phyloP scores from a whole-genome alignment of 35 echinoderm and acorn worm genomes.

The Apostichopus parvimensis region DNA sequence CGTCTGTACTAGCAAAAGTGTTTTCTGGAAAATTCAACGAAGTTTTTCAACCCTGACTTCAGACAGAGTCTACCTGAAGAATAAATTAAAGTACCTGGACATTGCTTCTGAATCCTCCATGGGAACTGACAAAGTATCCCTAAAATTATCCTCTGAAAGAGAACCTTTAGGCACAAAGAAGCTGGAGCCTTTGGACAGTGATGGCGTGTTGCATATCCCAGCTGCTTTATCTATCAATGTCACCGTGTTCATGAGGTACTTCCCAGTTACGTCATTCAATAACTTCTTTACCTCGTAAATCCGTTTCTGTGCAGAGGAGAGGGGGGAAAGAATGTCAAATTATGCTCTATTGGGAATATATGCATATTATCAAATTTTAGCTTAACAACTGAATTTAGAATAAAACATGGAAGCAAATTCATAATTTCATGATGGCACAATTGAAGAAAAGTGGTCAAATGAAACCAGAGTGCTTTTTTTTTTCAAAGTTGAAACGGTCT shows the following conservation, averaged over 20 bases:
- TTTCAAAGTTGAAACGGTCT: no score
- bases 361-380: no score
- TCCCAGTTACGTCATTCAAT: constrained; percentile 23
- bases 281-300: constrained; percentile 29
- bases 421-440: no score
- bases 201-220: constrained; percentile 29
- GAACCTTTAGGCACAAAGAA: constrained; percentile 21
- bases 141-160: constrained; percentile 3
- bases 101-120: neutral
- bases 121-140: constrained; percentile 15
- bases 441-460: no score
- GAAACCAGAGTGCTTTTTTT: no score
- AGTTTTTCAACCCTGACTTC: no score
- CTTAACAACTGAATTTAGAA: no score
- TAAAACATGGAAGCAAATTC: no score
- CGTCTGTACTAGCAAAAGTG: no score
- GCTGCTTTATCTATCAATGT: constrained; percentile 39
- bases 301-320: neutral
- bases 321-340: neutral
- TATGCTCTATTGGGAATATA: no score
- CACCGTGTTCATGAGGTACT: constrained; percentile 38
- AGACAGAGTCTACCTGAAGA: no score
- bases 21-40: no score
- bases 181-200: constrained; percentile 27
- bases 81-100: neutral